Evolutionary conservation across 2,888 invertebrate species (phyloP), one percentile per base, ranked within the genome.

Genomic region (Zygothrica quintamaculata): DNA sequence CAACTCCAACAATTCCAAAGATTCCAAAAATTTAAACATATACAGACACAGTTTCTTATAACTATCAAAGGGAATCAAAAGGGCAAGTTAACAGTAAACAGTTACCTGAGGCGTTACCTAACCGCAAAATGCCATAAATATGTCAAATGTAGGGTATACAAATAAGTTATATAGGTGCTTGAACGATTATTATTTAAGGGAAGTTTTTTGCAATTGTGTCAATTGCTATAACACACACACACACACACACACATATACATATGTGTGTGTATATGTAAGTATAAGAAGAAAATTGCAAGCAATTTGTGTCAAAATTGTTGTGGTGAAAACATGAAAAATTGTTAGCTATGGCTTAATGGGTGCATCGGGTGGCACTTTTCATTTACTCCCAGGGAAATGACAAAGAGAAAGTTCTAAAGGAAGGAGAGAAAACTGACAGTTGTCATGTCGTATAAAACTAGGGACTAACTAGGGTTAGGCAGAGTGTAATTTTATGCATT

Each of bases 41-140:
- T 31, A 1, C 1, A 31, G 31, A 13, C 11, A n/a, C 47, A 62
- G 42, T 18, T 47, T 46, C 65, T 33, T 42, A 42, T 40, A 44
- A 18, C 46, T 22, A 33, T 5, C 7, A n/a, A 48, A 13, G n/a
- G n/a, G n/a, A n/a, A n/a, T n/a, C 39, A 40, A 51, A 52, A 29
- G 44, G 43, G 36, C 61, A 55, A 33, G 55, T n/a, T n/a, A 47
- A 43, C 42, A 44, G 29, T 47, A 50, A 62, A 71, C 71, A 57
- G 78, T 72, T 58, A 47, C 61, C 61, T 64, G 64, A 65, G 57
- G 85, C 61, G 78, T 81, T 48, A 61, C 55, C 78, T 46, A 44
- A 69, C 31, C 69, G 43, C 70, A 68, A 52, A 50, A 59, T 56
- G 42, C 59, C 82, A 82, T 81, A 79, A 85, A 85, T 75, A 82